phyloP scores from a whole-genome alignment of 2,113 vertebrate species.

The Chrysemys picta region DNA sequence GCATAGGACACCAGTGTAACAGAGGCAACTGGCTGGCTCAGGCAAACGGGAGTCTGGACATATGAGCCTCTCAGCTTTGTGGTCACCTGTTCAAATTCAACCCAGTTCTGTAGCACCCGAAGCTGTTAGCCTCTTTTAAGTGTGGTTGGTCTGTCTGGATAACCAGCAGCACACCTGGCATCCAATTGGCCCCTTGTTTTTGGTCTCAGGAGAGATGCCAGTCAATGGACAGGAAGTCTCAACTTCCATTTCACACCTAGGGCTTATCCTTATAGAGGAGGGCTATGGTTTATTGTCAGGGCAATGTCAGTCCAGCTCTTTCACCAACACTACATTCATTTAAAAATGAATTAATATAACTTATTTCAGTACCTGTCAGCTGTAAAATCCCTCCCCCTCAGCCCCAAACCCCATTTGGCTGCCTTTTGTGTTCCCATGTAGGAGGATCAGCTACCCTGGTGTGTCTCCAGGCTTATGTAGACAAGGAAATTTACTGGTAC shows the following conservation, averaged over 20 bases:
- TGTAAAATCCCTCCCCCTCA: not conserved
- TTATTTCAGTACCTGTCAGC: not conserved
- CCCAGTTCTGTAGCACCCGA: not conserved
- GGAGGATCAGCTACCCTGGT: not conserved
- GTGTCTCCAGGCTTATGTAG: too few relatives aligned
- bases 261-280: not conserved
- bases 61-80: not conserved
- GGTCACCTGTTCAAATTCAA: slow-evolving; percentile 36
- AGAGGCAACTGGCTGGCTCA: accelerated
- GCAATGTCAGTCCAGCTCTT: not conserved
- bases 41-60: slow-evolving; percentile 16
- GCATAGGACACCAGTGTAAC: not conserved
- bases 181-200: accelerated
- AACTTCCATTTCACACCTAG: not conserved
- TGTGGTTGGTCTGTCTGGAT: not conserved
- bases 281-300: not conserved
- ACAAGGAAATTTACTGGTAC: too few relatives aligned
- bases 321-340: not conserved
- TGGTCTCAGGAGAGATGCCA: not conserved
- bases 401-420: not conserved
- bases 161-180: not conserved
- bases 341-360: not conserved
- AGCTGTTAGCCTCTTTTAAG: not conserved
- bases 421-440: not conserved
- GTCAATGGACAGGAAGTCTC: not conserved